Evolutionary conservation across 2,888 invertebrate genomes (phyloP), one percentile per base, ranked within the genome.

Genomic region (Lithosia quadra): DNA sequence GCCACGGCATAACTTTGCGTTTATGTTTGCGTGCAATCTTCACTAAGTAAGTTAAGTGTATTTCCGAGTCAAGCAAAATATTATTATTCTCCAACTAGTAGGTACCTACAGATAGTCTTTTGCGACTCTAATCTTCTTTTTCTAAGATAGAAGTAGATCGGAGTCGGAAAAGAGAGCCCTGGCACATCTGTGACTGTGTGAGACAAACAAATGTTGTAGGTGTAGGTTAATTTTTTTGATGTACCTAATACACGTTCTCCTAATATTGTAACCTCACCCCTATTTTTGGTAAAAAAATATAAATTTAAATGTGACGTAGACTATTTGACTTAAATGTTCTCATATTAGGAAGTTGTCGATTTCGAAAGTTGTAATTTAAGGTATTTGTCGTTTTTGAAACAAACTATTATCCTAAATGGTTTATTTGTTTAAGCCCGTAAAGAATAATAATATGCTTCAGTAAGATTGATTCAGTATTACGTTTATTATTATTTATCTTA

Each of bases 11-110:
- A 49, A 49, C 49, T 49, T 43, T 49, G 49, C 7, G 49, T n/a
- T 49, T n/a, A 49, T 49, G 49, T 49, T 8, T n/a, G 49, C 49
- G n/a, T 49, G n/a, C 49, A 49, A 49, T 49, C 49, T 49, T 49
- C 49, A n/a, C 43, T 0, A 43, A 18, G n/a, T 49, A n/a, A 8
- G 49, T n/a, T 43, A 49, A n/a, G 49, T 49, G 4, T 49, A 49
- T 49, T 49, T 49, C 49, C n/a, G 9, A 49, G n/a, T 49, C 8
- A 18, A 4, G 18, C n/a, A 0, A 49, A 49, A 49, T 49, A 49
- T 49, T 49, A 18, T 49, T 18, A n/a, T 8, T 8, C 2, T 49
- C n/a, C 28, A 4, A 28, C n/a, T n/a, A n/a, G n/a, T 28, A 5
- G 28, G 28, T 5, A 5, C 28, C 3, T 28, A 5, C 3, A 28